These are phyloP conservation scores for Hermodice carunculata DNA, from an alignment of 2,888 invertebrate genomes.

Conservation along the genomic window DNA sequence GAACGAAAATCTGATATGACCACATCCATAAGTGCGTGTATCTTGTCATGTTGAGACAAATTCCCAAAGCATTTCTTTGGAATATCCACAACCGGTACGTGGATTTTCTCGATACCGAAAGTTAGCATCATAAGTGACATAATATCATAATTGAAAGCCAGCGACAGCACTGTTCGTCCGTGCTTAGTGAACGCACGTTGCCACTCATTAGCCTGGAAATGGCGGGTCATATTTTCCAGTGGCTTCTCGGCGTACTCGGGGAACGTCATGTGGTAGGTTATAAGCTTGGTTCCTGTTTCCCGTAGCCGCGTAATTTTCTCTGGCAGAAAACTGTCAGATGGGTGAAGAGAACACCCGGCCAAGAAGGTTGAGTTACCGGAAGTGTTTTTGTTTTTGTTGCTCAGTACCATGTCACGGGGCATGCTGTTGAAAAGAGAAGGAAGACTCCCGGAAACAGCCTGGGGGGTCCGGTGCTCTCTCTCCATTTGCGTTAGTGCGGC, in stretches of 20 bases:
- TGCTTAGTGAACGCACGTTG: constrained; percentile 59
- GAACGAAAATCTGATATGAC: constrained; percentile 48
- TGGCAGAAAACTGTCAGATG: constrained; percentile 13
- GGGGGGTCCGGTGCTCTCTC: too few species aligned
- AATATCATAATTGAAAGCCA: constrained; percentile 64
- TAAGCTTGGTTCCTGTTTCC: not conserved
- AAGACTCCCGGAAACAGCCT: too few species aligned
- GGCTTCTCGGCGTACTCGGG: constrained; percentile 14
- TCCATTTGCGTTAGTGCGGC: too few species aligned
- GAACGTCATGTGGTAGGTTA: constrained; percentile 6
- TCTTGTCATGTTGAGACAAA: constrained; percentile 18
- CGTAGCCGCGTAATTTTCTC: constrained; percentile 8
- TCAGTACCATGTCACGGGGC: too few species aligned
- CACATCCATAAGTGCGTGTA: constrained; percentile 30
- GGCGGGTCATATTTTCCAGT: constrained; percentile 18
- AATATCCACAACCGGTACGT: constrained; percentile 37
- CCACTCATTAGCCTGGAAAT: constrained; percentile 60
- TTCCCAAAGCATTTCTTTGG: constrained; percentile 23
- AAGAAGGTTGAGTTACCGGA: too few species aligned
- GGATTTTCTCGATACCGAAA: constrained; percentile 57
- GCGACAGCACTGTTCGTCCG: constrained; percentile 60
- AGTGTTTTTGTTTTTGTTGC: too few species aligned
- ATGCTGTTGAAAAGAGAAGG: too few species aligned
- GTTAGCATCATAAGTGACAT: constrained; percentile 59
- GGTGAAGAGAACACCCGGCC: constrained; percentile 7